phyloP scores from a whole-genome alignment of 1,140 invertebrate genomes.

The Thereuonema tuberculata region DNA sequence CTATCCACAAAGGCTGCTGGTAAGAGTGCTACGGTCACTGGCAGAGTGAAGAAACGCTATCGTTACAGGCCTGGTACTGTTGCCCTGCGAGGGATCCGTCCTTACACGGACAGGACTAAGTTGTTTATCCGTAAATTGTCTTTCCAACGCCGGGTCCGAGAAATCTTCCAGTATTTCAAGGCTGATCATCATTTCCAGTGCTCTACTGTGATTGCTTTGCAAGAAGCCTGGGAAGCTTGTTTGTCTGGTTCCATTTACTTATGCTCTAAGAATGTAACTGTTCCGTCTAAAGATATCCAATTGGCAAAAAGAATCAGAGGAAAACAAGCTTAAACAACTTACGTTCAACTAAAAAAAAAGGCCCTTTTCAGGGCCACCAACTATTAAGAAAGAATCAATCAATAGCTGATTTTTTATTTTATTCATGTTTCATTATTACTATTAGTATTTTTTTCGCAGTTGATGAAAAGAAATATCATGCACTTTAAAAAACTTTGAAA shows the following conservation, averaged over 20 bases:
- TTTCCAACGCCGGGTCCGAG: slow-evolving; percentile 38
- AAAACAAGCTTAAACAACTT: neutral
- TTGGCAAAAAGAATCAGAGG: slow-evolving; percentile 13
- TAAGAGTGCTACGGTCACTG: slow-evolving; percentile 69
- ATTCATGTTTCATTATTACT: no score
- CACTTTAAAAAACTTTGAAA: no score
- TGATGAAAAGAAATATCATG: no score
- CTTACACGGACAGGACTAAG: slow-evolving; percentile 53
- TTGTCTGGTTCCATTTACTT: slow-evolving; percentile 30
- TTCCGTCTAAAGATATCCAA: slow-evolving; percentile 28
- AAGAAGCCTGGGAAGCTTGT: slow-evolving; percentile 41
- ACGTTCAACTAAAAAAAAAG: no score
- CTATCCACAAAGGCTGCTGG: slow-evolving; percentile 50
- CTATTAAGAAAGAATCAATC: no score
- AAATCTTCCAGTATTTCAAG: slow-evolving; percentile 67
- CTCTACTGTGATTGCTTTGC: slow-evolving; percentile 55
- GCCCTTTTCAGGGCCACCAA: no score
- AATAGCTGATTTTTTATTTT: no score
- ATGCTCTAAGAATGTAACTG: slow-evolving; percentile 27
- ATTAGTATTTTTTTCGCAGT: no score
- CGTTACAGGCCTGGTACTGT: slow-evolving; percentile 34
- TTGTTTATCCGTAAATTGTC: slow-evolving; percentile 43
- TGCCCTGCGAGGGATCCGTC: slow-evolving; percentile 40
- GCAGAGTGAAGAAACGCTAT: slow-evolving; percentile 63
- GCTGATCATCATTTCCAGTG: slow-evolving; percentile 67